These are phyloP conservation scores for Temnothorax unifasciatus DNA, from an alignment of 2,888 invertebrate species.

Conservation along the genomic window DNA sequence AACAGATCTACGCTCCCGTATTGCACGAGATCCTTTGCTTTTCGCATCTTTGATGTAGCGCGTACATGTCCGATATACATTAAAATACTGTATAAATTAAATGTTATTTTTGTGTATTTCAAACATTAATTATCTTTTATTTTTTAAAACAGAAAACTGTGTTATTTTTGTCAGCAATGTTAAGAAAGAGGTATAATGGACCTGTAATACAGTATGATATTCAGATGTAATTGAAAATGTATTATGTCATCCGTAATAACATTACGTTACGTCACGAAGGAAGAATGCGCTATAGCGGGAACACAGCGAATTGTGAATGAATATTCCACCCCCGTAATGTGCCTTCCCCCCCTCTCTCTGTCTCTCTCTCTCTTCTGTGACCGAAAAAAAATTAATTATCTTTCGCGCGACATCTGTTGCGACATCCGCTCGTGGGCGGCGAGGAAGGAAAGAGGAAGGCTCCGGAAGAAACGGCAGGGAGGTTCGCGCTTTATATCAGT, in stretches of 20 bases:
- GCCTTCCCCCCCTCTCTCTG: too few relatives aligned
- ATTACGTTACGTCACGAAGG: too few relatives aligned
- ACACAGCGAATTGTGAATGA: neutral
- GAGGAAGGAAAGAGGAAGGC: neutral
- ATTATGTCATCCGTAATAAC: neutral
- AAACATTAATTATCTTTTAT: neutral
- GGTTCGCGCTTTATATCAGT: constrained; percentile 22
- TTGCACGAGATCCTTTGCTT: neutral
- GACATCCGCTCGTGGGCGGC: constrained; percentile 29
- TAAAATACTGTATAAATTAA: neutral
- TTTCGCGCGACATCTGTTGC: constrained; percentile 15
- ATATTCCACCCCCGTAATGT: neutral
- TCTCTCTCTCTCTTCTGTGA: neutral
- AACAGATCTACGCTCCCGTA: constrained; percentile 2
- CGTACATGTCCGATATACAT: too few relatives aligned
- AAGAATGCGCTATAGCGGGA: neutral
- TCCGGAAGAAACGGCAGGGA: constrained; percentile 23
- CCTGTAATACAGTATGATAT: neutral
- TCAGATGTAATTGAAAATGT: constrained; percentile 3
- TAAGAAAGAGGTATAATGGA: neutral
- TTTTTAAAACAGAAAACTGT: neutral
- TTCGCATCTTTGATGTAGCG: neutral
- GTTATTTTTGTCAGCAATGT: neutral
- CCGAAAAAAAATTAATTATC: constrained; percentile 37
- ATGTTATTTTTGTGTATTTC: neutral